Evolutionary conservation across 2,797 vertebrate species (phyloP).

Genomic region (Coregonus sp.): DNA sequence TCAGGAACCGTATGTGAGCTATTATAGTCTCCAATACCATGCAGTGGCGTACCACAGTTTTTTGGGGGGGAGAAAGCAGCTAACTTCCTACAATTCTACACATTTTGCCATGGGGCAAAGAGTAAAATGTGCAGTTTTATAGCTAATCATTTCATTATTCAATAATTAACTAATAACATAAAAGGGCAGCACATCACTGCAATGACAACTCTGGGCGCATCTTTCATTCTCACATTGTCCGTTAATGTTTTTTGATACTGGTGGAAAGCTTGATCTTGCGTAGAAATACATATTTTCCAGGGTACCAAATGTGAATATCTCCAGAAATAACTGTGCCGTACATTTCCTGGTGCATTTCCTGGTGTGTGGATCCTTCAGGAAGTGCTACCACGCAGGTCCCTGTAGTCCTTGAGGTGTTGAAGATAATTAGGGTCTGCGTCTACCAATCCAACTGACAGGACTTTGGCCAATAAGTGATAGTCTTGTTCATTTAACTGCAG

Average conservation of each 20-base stretch:
- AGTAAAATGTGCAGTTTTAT: not conserved
- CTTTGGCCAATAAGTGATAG: constrained; percentile 68
- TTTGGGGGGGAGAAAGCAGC: too few species aligned
- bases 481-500: constrained; percentile 73
- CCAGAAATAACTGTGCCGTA: not conserved
- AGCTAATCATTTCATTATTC: not conserved
- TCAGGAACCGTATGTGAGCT: not conserved
- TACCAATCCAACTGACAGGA: constrained; percentile 76
- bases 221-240: not conserved
- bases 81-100: not conserved
- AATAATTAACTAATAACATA: not conserved
- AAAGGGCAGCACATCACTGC: not conserved
- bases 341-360: not conserved
- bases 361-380: constrained; percentile 1
- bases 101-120: too few species aligned
- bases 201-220: not conserved
- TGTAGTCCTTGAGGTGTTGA: constrained; percentile 76
- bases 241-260: not conserved
- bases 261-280: not conserved
- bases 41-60: not conserved
- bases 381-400: constrained; percentile 64
- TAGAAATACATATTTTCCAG: not conserved
- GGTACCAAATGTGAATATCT: not conserved
- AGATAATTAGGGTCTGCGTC: constrained; percentile 79
- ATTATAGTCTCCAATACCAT: not conserved